Percentiles rank a stretch among this genome's conserved stretches.
Conservation (phyloP, 2,888 invertebrate species). For the Melieria omissa region DNA sequence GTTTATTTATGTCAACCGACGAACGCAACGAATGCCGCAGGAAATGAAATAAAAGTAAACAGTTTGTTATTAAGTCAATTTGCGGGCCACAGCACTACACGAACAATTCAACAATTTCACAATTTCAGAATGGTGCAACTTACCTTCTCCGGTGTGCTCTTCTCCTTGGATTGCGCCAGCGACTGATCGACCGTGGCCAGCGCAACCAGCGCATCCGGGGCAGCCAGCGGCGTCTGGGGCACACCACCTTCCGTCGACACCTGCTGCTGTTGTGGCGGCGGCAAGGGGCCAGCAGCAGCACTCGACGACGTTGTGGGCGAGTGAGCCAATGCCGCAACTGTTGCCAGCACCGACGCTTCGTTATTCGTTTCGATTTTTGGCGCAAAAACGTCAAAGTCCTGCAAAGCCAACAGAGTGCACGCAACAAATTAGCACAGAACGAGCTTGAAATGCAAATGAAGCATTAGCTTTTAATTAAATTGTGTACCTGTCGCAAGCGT, state of each 20-base stretch:
- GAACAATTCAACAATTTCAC: too few relatives aligned
- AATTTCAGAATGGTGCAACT: slow-evolving; percentile 29
- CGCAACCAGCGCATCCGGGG: slow-evolving; percentile 53
- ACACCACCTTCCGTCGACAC: slow-evolving; percentile 41
- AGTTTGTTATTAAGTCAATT: not conserved
- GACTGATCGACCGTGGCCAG: slow-evolving; percentile 58
- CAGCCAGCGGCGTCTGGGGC: slow-evolving; percentile 46
- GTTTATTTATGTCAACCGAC: not conserved
- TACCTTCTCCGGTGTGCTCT: slow-evolving; percentile 85
- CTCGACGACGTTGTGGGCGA: slow-evolving; percentile 47
- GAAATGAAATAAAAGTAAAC: not conserved
- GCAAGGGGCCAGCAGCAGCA: slow-evolving; percentile 32
- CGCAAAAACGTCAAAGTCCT: slow-evolving; percentile 66
- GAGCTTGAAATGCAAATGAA: slow-evolving; percentile 12
- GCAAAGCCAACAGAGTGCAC: slow-evolving; percentile 9
- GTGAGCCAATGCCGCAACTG: slow-evolving; percentile 55
- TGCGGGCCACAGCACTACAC: too few relatives aligned
- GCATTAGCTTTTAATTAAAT: slow-evolving; percentile 12
- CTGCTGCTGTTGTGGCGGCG: slow-evolving; percentile 37
- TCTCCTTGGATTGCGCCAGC: slow-evolving; percentile 73
- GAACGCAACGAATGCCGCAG: slow-evolving; percentile 1
- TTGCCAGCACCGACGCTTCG: slow-evolving; percentile 52
- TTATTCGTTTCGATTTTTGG: slow-evolving; percentile 58
- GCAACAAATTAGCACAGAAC: slow-evolving; percentile 5
- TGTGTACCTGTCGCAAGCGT: slow-evolving; percentile 60